phyloP scores from a whole-genome alignment of 2,888 invertebrate genomes.

The Rotaria sp. region DNA sequence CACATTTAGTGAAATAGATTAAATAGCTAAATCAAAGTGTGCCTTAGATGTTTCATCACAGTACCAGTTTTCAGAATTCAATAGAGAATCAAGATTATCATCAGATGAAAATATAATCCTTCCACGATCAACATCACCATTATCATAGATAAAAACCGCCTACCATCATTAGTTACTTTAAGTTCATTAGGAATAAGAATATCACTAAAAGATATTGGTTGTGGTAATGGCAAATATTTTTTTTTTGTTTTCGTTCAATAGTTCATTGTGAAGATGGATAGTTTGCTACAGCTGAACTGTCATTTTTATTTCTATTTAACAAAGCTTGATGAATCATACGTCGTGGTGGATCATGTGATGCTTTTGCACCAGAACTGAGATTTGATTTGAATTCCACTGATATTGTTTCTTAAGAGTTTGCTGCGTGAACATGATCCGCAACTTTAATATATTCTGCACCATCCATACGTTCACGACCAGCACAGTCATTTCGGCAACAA shows the following conservation, averaged over 20 bases:
- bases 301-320: background rate
- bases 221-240: background rate
- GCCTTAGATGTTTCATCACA: too few relatives aligned
- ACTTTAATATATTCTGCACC: background rate
- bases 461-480: background rate
- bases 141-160: background rate
- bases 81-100: too few relatives aligned
- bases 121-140: background rate
- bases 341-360: slow-evolving; percentile 7
- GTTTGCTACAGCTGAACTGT: background rate
- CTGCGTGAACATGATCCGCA: background rate
- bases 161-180: background rate
- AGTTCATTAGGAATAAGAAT: background rate
- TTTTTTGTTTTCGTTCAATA: background rate
- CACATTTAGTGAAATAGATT: too few relatives aligned
- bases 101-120: too few relatives aligned
- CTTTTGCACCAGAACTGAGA: background rate
- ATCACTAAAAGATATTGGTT: background rate
- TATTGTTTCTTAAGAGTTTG: background rate
- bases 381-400: background rate
- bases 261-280: background rate
- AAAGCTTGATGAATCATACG: background rate
- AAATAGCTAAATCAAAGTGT: too few relatives aligned
- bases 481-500: background rate
- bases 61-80: too few relatives aligned